Base-by-base conservation (phyloP, 2,888 invertebrate species). In the Orthosia gothica region DNA sequence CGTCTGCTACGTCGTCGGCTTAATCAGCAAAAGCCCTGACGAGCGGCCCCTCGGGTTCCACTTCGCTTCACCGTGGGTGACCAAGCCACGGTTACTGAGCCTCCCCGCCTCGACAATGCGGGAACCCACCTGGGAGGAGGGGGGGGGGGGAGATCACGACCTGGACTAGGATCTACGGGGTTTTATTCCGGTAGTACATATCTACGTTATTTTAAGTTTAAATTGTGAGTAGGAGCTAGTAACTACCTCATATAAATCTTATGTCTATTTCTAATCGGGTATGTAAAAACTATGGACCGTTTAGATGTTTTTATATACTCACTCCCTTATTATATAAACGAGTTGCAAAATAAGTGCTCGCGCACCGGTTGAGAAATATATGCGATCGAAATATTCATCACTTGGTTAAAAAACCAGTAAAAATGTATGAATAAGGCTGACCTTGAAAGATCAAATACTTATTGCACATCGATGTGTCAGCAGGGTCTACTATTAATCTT, bases 401-500 rank as follows among this genome's bases (percentile, higher is more conserved):
- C 9, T 57, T 58, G 16, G 5, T 61, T 9, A 26, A 1, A 47
- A 13, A 32, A 50, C 20, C 45, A 20, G 45, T 58, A 76, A 67
- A 77, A 72, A 59, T 54, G 59, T 18, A 52, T 52, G 49, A 54
- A 61, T 70, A 45, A 61, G 59, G 3, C 18, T 69, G 49, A 26
- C 78, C 70, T 78, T 75, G 58, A 64, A 47, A 50, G 13, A 70
- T 26, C 40, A 23, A 15, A 45, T 16, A 50, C 50, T 55, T 47
- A 57, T 50, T 76, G 50, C 5, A 61, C 7, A 32, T 57, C 61
- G 20, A 62, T 62, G 70, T 78, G 70, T 77, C 70, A 77, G 40
- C 70, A 40, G 12, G 2, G 18, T 16, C 5, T 64, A 20, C 18
- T 18, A 49, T 16, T 16, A n/a, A 54, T 61, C 11, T 2, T 32